Evolutionary conservation across 2,888 invertebrate species (phyloP), one percentile per base, ranked within the genome.

Genomic region (Julus scandinavius): DNA sequence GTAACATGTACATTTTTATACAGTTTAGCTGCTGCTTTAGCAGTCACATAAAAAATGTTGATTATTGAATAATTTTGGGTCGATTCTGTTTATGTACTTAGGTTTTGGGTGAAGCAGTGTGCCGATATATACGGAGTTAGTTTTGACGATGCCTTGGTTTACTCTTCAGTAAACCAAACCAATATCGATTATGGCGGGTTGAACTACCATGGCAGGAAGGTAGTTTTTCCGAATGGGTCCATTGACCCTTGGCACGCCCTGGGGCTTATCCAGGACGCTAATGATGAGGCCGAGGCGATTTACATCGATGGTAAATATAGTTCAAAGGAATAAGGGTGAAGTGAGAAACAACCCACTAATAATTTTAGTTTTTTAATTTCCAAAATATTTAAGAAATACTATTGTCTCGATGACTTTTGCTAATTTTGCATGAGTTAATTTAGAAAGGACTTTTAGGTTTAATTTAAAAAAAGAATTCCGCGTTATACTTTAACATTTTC

Each of bases 161-260:
- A 90, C 50, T 88, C 88, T 11, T 91, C 91, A 88, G 91, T 92
- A 15, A 90, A 91, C 40, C 90, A 91, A 63, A 92, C 92, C 1
- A 92, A 92, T 89, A 91, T 90, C n/a, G 91, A 91, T 89, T 98
- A 97, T 91, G 97, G 97, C 0, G 97, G 94, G 0, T 92, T 96
- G 5, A 93, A 95, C 89, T 94, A 97, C 54, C 92, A 94, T 13
- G 95, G 95, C 0, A 94, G 94, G 13, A 95, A 96, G 90, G 95
- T 97, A 9, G 95, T 97, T 0, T 97, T 95, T 91, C 96, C 97
- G 5, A 97, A 98, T 91, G 98, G 98, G 40, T 95, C 96, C 0
- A 95, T 97, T 87, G 98, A 98, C 93, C 93, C 93, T 4, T 93
- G 93, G 93, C 93, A 93, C 90, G 92, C 93, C 3, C 91, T 93